Evolutionary conservation across 1,140 invertebrate species (phyloP).

Genomic region (Diprion similis): DNA sequence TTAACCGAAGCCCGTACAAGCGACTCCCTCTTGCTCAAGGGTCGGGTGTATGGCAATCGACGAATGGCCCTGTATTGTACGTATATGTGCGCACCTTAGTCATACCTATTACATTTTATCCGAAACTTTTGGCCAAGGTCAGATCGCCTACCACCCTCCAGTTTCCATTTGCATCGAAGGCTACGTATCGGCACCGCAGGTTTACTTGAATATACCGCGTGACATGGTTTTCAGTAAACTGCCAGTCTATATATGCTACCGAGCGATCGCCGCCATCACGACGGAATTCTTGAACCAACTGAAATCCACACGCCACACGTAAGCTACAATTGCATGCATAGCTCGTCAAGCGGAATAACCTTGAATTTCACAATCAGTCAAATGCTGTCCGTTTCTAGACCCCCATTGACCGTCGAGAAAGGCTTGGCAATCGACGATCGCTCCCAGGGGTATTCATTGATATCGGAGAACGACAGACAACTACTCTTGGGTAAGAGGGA

Average conservation of each 20-base stretch:
- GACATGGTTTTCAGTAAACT: conserved; percentile 29
- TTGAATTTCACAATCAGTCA: neutral
- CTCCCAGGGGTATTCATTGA: neutral
- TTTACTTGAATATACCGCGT: conserved; percentile 46
- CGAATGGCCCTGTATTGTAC: no score
- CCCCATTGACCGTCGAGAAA: neutral
- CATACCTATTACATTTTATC: no score
- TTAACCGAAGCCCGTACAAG: no score
- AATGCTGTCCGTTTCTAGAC: neutral
- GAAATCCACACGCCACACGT: neutral
- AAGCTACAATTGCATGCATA: neutral
- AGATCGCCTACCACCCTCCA: conserved; percentile 47
- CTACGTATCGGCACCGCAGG: conserved; percentile 50
- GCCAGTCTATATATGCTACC: conserved; percentile 35
- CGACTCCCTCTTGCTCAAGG: no score
- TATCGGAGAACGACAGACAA: neutral
- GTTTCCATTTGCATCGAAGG: conserved; percentile 47
- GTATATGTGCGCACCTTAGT: no score
- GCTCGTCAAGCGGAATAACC: neutral
- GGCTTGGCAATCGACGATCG: neutral
- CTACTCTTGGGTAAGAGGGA: neutral
- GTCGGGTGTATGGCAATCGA: no score
- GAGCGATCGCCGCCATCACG: conserved; percentile 25
- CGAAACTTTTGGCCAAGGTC: neutral
- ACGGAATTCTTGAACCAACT: neutral